Evolutionary conservation across 2,888 invertebrate genomes (phyloP), one percentile per base, ranked within the genome.

Genomic region (Drosophila meridiana): DNA sequence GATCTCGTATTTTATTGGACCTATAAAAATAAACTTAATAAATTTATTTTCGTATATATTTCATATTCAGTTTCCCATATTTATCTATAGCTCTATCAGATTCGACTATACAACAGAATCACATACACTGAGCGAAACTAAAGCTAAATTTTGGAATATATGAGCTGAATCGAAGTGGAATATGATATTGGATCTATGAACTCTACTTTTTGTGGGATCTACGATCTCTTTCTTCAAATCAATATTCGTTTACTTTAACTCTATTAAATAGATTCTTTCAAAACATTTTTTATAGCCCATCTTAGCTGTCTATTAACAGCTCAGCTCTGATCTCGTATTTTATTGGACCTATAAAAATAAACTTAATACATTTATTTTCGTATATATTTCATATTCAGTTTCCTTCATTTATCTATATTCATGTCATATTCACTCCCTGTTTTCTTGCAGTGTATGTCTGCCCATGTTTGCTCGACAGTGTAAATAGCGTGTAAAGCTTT

Each of bases 101-200:
- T 38, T 13, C 87, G 89, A 89, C 85, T 75, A 82, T 73, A 80
- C 87, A 89, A 84, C 89, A 89, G 89, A 87, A 89, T 89, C 85
- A 48, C 36, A 47, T 61, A 67, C 77, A 78, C 80, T 71, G 38
- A 11, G 38, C 71, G 28, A 79, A 77, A 76, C 40, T 28, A 9
- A 53, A 26, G 34, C 14, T 47, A 8, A 43, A 38, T 28, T 9
- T 20, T 2, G 28, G 11, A 28, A 59, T 30, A 26, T 7, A 5
- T 26, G 3, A 42, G 0, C 14, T 30, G n/a, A 28, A 28, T 26
- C 6, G 7, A 36, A 26, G 2, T 42, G 2, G 32, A 42, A 32
- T n/a, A 11, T 14, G 8, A 28, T 5, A 5, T 26, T 45, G 9
- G 9, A 36, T 20, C 20, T 20, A 20, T 20, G 2, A 2, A 8